Evolutionary conservation across 2,113 vertebrate genomes (phyloP).

Genomic region (Halichoerus grypus): DNA sequence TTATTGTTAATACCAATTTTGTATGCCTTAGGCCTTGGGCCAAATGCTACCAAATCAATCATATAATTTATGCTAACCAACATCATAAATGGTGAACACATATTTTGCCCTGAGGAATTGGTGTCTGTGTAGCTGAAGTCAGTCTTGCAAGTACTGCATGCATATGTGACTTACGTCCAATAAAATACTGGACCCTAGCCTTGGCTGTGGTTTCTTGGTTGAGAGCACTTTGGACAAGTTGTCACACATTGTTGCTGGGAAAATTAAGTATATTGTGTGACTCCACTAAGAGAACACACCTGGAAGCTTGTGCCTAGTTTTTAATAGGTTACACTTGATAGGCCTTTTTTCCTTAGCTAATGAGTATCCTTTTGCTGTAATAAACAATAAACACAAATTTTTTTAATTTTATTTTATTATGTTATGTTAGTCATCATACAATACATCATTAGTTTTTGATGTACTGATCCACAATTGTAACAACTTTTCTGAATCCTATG

Average conservation of each 20-base stretch:
- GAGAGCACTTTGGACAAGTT: neutral
- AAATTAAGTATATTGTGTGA: neutral
- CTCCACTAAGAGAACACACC: neutral
- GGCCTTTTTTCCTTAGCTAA: neutral
- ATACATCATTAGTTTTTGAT: no score
- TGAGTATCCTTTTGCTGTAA: neutral
- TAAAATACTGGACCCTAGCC: neutral
- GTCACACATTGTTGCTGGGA: neutral
- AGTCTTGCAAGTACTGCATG: neutral
- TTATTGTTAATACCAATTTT: neutral
- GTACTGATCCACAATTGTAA: neutral
- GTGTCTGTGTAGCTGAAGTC: neutral
- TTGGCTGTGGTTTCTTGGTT: neutral
- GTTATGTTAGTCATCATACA: no score
- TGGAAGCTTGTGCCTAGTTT: neutral
- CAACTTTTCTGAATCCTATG: neutral
- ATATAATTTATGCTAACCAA: neutral
- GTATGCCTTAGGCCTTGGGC: neutral
- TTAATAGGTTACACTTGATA: neutral
- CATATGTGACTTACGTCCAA: neutral
- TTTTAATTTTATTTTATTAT: no score
- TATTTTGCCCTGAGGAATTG: neutral
- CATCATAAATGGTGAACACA: neutral
- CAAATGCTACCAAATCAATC: neutral
- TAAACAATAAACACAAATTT: neutral